A percentile compares a stretch with the other conserved stretches of the same genome.
Evolutionary conservation across 2,888 invertebrate genomes (phyloP).

Genomic region (Macaria liturata): DNA sequence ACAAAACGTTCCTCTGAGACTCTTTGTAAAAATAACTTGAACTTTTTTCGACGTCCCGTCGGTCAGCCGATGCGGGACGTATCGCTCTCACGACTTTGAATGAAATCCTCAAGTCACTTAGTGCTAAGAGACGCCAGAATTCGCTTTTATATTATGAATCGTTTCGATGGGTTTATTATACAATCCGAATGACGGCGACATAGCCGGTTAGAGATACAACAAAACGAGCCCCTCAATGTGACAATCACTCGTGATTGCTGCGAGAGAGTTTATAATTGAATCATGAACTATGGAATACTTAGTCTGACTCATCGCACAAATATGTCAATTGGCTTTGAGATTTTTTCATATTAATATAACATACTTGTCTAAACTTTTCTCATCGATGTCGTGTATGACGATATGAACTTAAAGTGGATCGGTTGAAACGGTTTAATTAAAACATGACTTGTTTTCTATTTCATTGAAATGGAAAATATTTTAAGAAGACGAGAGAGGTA

Average conservation of each 20-base stretch:
- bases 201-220: conserved; percentile 63
- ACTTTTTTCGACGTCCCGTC: conserved; percentile 64
- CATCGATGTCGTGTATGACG: too few relatives aligned
- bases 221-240: conserved; percentile 66
- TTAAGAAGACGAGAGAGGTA: too few relatives aligned
- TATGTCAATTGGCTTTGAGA: conserved; percentile 66
- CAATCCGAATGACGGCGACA: conserved; percentile 65
- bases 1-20: conserved; percentile 76
- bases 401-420: too few relatives aligned
- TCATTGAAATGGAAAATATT: too few relatives aligned
- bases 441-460: too few relatives aligned
- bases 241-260: conserved; percentile 79
- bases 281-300: conserved; percentile 61
- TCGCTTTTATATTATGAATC: conserved; percentile 75
- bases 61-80: conserved; percentile 59
- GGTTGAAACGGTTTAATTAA: too few relatives aligned
- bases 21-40: conserved; percentile 72
- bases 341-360: conserved; percentile 26
- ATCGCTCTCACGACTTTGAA: conserved; percentile 78
- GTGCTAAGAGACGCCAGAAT: conserved; percentile 73
- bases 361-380: conserved; percentile 11
- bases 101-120: conserved; percentile 78
- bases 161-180: conserved; percentile 77
- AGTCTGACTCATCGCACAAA: conserved; percentile 63
- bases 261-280: conserved; percentile 75